Conservation (phyloP, 2,113 vertebrate genomes). For the Crotalus horridus region DNA sequence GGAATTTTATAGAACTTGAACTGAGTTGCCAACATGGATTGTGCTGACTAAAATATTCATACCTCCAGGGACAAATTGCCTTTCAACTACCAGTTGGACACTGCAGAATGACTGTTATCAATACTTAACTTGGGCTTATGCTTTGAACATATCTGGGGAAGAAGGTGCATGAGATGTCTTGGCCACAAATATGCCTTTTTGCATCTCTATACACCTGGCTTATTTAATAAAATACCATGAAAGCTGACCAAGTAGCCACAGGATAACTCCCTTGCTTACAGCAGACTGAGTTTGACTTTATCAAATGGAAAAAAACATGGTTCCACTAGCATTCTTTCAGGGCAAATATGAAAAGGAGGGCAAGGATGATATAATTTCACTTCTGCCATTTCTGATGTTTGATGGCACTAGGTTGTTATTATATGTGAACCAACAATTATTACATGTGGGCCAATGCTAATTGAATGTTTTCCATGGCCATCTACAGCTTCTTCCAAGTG, state of each 20-base stretch:
- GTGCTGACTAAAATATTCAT: conserved; percentile 60
- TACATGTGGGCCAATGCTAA: background rate
- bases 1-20: conserved; percentile 62
- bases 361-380: background rate
- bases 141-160: background rate
- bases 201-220: conserved; percentile 46
- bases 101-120: background rate
- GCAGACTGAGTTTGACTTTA: background rate
- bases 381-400: background rate
- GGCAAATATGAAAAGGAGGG: background rate
- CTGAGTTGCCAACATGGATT: conserved; percentile 63
- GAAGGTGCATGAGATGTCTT: background rate
- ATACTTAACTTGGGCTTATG: background rate
- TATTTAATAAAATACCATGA: conserved; percentile 48
- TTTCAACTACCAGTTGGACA: conserved; percentile 61
- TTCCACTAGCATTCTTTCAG: background rate
- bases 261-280: background rate
- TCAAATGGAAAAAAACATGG: background rate
- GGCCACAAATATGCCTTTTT: conserved; percentile 14
- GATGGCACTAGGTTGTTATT: background rate
- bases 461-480: background rate
- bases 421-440: background rate
- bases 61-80: conserved; percentile 61
- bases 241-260: background rate
- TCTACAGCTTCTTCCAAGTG: background rate